Base-by-base conservation (phyloP, 2,797 vertebrate genomes). In the Helostoma temminkii region DNA sequence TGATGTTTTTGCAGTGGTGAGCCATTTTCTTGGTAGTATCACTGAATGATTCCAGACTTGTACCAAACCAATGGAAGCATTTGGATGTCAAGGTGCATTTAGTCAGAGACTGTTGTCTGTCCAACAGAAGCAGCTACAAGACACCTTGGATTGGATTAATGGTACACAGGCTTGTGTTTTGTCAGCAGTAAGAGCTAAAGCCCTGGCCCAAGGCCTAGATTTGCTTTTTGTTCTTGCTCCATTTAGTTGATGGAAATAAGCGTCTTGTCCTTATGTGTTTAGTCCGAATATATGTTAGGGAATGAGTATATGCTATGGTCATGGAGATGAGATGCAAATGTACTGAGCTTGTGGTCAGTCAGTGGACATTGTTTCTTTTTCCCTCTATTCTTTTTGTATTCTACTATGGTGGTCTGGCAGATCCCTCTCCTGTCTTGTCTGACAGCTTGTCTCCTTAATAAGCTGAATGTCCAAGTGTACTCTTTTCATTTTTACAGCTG, bases 371-470 rank as follows among this genome's bases (percentile, higher is more conserved):
- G 9, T 28, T 53, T 24, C 10, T 48, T 53, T 6, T 22, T 9
- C 18, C 22, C 50, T 19, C 1, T 14, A 12, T 25, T 11, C 11
- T 42, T 42, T 18, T 42, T 62, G 12, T 60, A 22, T 57, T 57
- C 47, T 34, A 42, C 66, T 52, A 56, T 6, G 37, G 62, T 61
- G 67, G 24, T 68, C 58, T 63, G 19, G 22, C 22, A 60, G 39
- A 19, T 50, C 36, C 42, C 32, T 49, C 66, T 55, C 30, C 50
- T 45, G n/a, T 9, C 1, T 41, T 30, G 18, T 50, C 64, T 66
- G 61, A 57, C 70, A 61, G 60, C 74, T 79, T 76, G 43, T 73
- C 63, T 56, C 59, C 46, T 62, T 75, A 83, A 71, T 47, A 68
- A 80, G 41, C 55, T 50, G 32, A 52, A 56, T 21, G 49, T 65